A percentile compares a stretch with the other conserved stretches of the same genome.
These are phyloP conservation scores for Silurus lanzhouensis DNA, from an alignment of 2,797 vertebrate species.

Conservation along the genomic window DNA sequence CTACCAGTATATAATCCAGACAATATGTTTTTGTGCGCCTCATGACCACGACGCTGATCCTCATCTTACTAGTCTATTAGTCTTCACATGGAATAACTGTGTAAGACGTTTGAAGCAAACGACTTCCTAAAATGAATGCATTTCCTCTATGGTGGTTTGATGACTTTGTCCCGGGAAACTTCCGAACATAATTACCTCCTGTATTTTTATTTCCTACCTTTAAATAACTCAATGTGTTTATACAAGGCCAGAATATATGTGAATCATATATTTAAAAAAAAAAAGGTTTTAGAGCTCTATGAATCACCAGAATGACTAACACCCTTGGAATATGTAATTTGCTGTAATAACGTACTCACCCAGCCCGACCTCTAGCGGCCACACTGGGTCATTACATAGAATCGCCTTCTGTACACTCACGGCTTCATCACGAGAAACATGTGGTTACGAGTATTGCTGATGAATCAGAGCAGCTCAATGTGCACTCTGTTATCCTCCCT, in stretches of 20 bases:
- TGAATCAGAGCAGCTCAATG: slow-evolving; percentile 13
- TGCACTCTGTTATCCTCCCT: neutral
- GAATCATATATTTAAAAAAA: slow-evolving; percentile 62
- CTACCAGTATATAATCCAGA: neutral
- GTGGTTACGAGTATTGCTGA: neutral
- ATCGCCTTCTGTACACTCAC: slow-evolving; percentile 6
- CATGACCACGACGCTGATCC: neutral
- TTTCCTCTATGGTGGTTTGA: slow-evolving; percentile 63
- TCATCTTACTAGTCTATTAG: neutral
- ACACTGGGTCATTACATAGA: neutral
- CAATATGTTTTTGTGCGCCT: neutral
- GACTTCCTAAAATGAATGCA: slow-evolving; percentile 65
- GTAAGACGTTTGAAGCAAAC: slow-evolving; percentile 50
- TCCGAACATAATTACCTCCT: slow-evolving; percentile 60
- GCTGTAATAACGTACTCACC: slow-evolving; percentile 48
- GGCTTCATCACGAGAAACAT: slow-evolving; percentile 22
- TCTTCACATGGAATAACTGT: slow-evolving; percentile 26
- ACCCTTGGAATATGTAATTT: slow-evolving; percentile 65
- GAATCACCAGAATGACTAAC: slow-evolving; percentile 76
- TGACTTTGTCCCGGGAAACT: slow-evolving; percentile 54
- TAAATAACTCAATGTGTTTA: slow-evolving; percentile 66
- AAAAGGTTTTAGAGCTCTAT: slow-evolving; percentile 57
- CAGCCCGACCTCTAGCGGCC: slow-evolving; percentile 47
- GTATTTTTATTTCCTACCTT: slow-evolving; percentile 64
- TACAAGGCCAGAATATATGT: slow-evolving; percentile 47